Evolutionary conservation across 1,140 invertebrate genomes (phyloP).

Genomic region (Plodia interpunctella): DNA sequence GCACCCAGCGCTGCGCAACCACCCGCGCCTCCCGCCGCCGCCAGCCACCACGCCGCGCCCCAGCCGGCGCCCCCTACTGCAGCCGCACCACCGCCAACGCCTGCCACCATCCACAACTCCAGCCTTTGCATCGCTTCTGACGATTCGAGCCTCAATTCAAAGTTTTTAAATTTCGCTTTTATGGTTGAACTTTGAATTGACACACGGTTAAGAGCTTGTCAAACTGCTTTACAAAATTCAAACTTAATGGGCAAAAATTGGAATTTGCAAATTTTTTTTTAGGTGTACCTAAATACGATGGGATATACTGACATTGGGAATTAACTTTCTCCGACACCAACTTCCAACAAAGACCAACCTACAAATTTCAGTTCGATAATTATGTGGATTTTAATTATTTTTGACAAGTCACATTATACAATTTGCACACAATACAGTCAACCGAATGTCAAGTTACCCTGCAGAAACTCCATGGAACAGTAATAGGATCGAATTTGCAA

Average conservation of each 20-base stretch:
- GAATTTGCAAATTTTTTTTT: too few species aligned
- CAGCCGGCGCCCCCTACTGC: constrained; percentile 34
- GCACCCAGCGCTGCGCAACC: constrained; percentile 37
- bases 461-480: too few species aligned
- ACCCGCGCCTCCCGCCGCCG: constrained; percentile 47
- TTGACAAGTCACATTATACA: too few species aligned
- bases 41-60: constrained; percentile 36
- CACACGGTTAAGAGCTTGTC: not conserved
- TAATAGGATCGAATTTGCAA: too few species aligned
- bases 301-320: too few species aligned
- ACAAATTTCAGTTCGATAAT: too few species aligned
- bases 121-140: not conserved
- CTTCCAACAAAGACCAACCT: too few species aligned
- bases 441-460: too few species aligned
- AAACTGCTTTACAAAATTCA: constrained; percentile 5
- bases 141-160: not conserved
- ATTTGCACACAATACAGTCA: too few species aligned
- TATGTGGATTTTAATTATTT: too few species aligned
- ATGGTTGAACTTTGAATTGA: not conserved
- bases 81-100: constrained; percentile 9
- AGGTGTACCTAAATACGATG: too few species aligned
- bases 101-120: constrained; percentile 4
- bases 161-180: not conserved
- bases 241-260: not conserved
- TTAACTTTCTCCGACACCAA: too few species aligned